Percentiles rank a stretch among this genome's conserved stretches.
Evolutionary conservation across 2,888 invertebrate genomes (phyloP).

Genomic region (Muscina levida): DNA sequence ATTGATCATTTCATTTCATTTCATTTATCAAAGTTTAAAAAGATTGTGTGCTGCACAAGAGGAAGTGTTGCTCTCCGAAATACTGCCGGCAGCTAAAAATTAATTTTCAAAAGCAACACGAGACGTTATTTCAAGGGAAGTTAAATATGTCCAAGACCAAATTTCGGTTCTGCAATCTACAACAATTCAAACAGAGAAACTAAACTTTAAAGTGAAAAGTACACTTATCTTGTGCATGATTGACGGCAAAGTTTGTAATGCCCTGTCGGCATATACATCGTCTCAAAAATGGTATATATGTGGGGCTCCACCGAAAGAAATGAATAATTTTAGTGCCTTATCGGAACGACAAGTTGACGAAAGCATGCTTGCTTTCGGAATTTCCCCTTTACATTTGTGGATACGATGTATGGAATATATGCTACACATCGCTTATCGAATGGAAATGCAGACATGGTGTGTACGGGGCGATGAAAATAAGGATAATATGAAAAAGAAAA

Average conservation of each 20-base stretch:
- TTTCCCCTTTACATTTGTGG: too few relatives aligned
- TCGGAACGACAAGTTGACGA: too few relatives aligned
- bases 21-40: too few relatives aligned
- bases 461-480: too few relatives aligned
- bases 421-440: too few relatives aligned
- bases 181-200: slow-evolving; percentile 25
- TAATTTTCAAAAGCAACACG: neutral
- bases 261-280: slow-evolving; percentile 7
- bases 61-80: neutral
- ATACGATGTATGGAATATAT: too few relatives aligned
- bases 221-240: slow-evolving; percentile 33
- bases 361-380: too few relatives aligned
- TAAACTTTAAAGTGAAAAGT: slow-evolving; percentile 23
- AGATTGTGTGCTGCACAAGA: slow-evolving; percentile 7
- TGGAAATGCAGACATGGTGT: too few relatives aligned
- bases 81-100: neutral
- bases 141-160: slow-evolving; percentile 12
- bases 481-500: too few relatives aligned
- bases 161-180: slow-evolving; percentile 35
- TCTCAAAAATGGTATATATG: slow-evolving; percentile 25
- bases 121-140: neutral
- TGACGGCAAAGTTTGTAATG: slow-evolving; percentile 37
- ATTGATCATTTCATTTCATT: too few relatives aligned
- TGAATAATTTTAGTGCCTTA: slow-evolving; percentile 6
- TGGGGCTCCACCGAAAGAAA: slow-evolving; percentile 22